Conservation (phyloP, 2,888 invertebrate genomes). For the Acanthosepion esculentum region DNA sequence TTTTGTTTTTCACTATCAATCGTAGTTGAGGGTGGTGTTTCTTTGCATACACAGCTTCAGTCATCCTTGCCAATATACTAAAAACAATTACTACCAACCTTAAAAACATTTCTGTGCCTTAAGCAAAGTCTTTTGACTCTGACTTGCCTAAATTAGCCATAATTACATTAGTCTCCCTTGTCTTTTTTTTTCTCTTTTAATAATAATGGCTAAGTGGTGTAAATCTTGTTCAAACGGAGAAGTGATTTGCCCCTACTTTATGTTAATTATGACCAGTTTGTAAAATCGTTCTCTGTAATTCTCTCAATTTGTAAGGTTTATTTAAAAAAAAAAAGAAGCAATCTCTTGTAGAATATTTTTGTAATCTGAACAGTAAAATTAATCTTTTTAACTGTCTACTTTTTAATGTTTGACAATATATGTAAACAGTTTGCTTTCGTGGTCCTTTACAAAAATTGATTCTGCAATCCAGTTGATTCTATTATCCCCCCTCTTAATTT, state of each 20-base stretch:
- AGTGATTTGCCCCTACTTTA: background rate
- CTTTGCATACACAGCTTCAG: background rate
- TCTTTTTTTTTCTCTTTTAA: background rate
- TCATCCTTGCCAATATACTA: background rate
- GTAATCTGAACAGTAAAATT: background rate
- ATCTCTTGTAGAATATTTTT: background rate
- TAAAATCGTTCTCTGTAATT: background rate
- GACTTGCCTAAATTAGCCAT: background rate
- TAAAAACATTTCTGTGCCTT: background rate
- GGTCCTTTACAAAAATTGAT: background rate
- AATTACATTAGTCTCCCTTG: background rate
- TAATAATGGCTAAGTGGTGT: background rate
- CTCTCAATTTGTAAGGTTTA: background rate
- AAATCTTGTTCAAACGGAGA: background rate
- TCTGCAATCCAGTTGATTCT: background rate
- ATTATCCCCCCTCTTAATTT: background rate
- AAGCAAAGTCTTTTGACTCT: slow-evolving; percentile 33
- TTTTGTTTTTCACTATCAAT: too few species aligned
- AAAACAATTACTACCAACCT: too few species aligned
- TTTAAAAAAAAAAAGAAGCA: background rate
- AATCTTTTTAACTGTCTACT: background rate
- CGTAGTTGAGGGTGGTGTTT: background rate
- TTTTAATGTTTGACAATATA: background rate
- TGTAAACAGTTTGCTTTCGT: background rate
- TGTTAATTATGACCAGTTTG: background rate